Conservation (phyloP, 2,113 vertebrate genomes). For the Corythoichthys intestinalis region DNA sequence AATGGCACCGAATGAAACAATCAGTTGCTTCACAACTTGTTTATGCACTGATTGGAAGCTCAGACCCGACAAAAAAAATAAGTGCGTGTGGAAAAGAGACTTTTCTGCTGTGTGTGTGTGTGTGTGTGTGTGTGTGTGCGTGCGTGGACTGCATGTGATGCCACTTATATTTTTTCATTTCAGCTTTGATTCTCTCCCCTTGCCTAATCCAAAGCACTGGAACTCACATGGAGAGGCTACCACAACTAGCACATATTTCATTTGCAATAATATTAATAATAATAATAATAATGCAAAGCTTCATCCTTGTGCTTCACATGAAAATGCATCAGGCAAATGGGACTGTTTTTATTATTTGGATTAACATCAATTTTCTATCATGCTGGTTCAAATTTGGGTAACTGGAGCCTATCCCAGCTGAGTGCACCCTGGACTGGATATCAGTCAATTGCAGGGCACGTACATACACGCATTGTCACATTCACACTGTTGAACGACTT, state of each 20-base stretch:
- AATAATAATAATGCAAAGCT: not conserved
- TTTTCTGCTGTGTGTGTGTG: not conserved
- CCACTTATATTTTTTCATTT: not conserved
- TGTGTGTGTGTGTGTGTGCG: not conserved
- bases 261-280: slow-evolving; percentile 6
- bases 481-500: not conserved
- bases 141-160: slow-evolving; percentile 1
- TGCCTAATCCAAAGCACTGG: slow-evolving; percentile 2
- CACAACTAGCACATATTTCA: not conserved
- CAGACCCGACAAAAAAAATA: not conserved
- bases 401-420: not conserved
- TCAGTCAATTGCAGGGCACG: not conserved
- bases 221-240: not conserved
- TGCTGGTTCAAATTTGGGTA: not conserved
- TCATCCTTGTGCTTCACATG: not conserved
- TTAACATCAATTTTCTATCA: not conserved
- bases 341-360: slow-evolving; percentile 5
- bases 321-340: not conserved
- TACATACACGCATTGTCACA: not conserved
- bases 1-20: slow-evolving; percentile 3
- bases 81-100: not conserved
- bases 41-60: slow-evolving; percentile 7
- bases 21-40: slow-evolving; percentile 1
- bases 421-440: not conserved
- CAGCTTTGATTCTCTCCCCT: not conserved